Conservation (phyloP, 2,113 vertebrate species). For the Myotis lucifugus region DNA sequence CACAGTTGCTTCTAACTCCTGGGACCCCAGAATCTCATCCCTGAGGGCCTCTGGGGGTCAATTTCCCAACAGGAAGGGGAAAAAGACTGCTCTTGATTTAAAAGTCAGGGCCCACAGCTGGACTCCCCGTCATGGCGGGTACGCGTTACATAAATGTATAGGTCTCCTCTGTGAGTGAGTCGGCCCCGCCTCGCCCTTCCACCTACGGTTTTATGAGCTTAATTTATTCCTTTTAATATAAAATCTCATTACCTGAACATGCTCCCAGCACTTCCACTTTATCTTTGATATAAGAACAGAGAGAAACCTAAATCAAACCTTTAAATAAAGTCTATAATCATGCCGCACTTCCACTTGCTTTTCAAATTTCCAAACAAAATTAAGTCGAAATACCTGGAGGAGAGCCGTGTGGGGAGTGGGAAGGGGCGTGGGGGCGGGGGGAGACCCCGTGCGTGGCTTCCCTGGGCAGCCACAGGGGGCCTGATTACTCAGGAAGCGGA, state of each 20-base stretch:
- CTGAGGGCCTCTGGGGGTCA: not conserved
- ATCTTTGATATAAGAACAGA: constrained; percentile 93
- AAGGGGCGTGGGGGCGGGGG: rapidly evolving
- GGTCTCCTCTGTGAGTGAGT: constrained; percentile 79
- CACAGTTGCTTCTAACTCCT: not conserved
- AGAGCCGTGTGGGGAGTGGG: constrained; percentile 4
- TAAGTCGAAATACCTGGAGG: constrained; percentile 84
- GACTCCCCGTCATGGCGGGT: constrained; percentile 73
- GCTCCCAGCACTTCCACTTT: constrained; percentile 86
- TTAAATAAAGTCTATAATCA: constrained; percentile 91
- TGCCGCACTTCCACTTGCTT: constrained; percentile 83
- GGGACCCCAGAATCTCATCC: not conserved
- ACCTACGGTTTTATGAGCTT: constrained; percentile 86
- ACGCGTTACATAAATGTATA: constrained; percentile 81
- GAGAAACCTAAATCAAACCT: constrained; percentile 91
- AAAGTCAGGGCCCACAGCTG: constrained; percentile 76
- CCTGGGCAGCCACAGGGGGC: constrained; percentile 75
- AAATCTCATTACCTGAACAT: constrained; percentile 93
- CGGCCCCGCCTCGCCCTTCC: constrained; percentile 81
- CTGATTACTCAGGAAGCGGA: constrained; percentile 77
- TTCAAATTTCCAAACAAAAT: constrained; percentile 91
- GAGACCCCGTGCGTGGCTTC: constrained; percentile 19
- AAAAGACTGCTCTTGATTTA: constrained; percentile 76
- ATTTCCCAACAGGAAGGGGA: constrained; percentile 76
- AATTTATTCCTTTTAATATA: constrained; percentile 94